These are phyloP conservation scores for Slavum lentiscoides DNA, from an alignment of 2,888 invertebrate genomes.

Conservation along the genomic window DNA sequence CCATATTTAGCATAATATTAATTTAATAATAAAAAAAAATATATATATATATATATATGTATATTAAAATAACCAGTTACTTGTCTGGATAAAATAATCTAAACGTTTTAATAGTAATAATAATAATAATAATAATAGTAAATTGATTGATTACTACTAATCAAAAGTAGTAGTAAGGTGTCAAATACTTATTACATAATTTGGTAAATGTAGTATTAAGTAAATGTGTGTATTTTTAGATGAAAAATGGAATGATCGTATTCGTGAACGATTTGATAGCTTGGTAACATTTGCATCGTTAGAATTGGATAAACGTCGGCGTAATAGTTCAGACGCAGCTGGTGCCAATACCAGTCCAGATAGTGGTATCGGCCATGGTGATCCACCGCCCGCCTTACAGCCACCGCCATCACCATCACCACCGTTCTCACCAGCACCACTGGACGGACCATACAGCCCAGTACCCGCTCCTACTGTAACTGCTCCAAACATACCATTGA, in stretches of 20 bases:
- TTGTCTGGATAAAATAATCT: conserved; percentile 6
- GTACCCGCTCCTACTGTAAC: conserved; percentile 57
- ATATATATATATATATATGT: not conserved
- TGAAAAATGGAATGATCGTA: conserved; percentile 89
- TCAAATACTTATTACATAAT: not conserved
- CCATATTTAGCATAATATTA: not conserved
- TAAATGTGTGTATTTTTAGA: conserved; percentile 27
- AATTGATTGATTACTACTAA: no score
- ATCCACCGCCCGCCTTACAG: conserved; percentile 64
- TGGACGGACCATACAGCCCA: conserved; percentile 59
- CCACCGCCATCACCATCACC: conserved; percentile 58
- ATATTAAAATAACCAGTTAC: not conserved
- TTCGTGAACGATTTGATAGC: conserved; percentile 90
- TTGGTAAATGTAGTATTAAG: not conserved
- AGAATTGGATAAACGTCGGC: conserved; percentile 82
- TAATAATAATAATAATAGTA: conserved; percentile 4
- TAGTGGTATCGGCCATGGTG: conserved; percentile 79
- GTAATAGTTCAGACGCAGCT: conserved; percentile 63
- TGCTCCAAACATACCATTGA: conserved; percentile 43
- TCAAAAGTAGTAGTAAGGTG: no score
- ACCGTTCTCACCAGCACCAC: conserved; percentile 56
- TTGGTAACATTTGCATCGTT: conserved; percentile 91
- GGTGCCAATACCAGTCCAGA: conserved; percentile 85
- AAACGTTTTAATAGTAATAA: conserved; percentile 15
- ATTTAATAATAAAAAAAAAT: not conserved